Base-by-base conservation (phyloP, 2,797 vertebrate genomes). In the Aplochiton taeniatus region DNA sequence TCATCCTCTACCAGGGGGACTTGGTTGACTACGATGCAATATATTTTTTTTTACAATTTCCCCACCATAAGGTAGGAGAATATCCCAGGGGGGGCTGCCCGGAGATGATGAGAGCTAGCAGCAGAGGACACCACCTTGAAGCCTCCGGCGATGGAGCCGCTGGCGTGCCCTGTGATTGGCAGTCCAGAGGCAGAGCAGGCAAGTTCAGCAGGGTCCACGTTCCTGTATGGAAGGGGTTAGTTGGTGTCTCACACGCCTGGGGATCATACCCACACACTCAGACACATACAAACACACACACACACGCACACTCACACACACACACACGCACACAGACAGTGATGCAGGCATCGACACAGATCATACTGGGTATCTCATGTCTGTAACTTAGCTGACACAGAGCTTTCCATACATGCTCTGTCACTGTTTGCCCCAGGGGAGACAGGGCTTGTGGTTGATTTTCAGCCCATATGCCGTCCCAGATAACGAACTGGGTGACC, bases 401-500 rank as follows among this genome's bases (percentile, higher is more conserved):
- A 31, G 31, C 3, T 31, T 31, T 31, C 31, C 31, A 31, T 31
- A 2, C 31, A 31, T 6, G n/a, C n/a, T n/a, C n/a, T n/a, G n/a
- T n/a, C n/a, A n/a, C 31, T 31, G 31, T 31, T 31, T 31, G 2
- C 31, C 31, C 2, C 3, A 6, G 3, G 12, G 18, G 17, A 70
- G 67, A 50, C 50, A 19, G 44, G 66, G 56, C 16, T 61, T 1
- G 9, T 53, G 47, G n/a, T n/a, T n/a, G n/a, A n/a, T n/a, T n/a
- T n/a, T n/a, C 45, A 67, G 49, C 71, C 74, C 68, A 75, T 69
- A 82, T 79, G 42, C 70, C 73, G 45, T 57, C 63, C 69, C 50
- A 75, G 58, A 66, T 31, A 4, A 8, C 70, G 63, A 83, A 83
- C 79, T 80, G 75, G 79, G 81, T 80, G 64, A 75, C 75, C 71